Base-by-base conservation (phyloP, 2,888 invertebrate genomes). In the Volucella inflata region DNA sequence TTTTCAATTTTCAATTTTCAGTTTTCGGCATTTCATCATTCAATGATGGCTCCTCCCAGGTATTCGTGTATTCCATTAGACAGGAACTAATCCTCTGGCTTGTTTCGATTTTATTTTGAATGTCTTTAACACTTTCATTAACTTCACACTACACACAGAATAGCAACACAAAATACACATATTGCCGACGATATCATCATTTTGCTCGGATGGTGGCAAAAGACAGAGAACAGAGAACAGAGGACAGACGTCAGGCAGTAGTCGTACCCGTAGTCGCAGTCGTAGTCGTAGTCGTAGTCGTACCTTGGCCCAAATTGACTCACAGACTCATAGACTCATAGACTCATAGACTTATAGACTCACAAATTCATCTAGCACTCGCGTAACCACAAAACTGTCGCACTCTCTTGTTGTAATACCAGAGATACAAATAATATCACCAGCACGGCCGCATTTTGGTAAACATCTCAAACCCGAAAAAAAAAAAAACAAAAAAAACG, bases 241-340 rank as follows among this genome's bases (percentile, higher is more conserved):
- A 30, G 30, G 30, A 30, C 30, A 30, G 30, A 30, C 30, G 30
- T 30, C 30, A 30, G 30, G 6, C 30, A 30, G 30, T 21, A 1
- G 21, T 21, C 2, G 21, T 21, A 21, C 2, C 2, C 21, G 21
- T 21, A 21, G 21, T 21, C 21, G n/a, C n/a, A n/a, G n/a, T 21
- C 21, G 21, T 30, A 30, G 4, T 30, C 30, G 30, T 6, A 30
- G 30, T 30, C 30, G 30, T 30, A 81, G 85, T 67, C 76, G 77
- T 81, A 85, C 85, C 85, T 85, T 85, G 85, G 85, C 85, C 85
- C 85, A 85, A 85, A 85, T 85, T 85, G 77, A 81, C 81, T 80
- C 67, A 81, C 68, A 85, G 80, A 80, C 80, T 72, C 72, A 77
- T 48, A 21, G 21, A 21, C 21, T 21, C 21, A 21, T 21, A 21